Conservation (phyloP, 2,797 vertebrate genomes). For the Macropus fuliginosus region DNA sequence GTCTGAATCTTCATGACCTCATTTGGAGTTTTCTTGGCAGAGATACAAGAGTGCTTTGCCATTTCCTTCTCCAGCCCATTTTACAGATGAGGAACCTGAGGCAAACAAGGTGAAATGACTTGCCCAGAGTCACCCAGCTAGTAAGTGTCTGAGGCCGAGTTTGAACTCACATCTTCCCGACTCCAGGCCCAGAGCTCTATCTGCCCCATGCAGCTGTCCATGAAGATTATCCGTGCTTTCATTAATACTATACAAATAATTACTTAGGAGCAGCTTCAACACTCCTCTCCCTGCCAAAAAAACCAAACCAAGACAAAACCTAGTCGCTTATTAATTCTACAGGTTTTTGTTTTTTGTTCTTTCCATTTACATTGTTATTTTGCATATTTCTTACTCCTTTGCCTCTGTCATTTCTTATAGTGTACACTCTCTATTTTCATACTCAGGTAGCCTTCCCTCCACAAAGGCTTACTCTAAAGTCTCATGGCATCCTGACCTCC, state of each 20-base stretch:
- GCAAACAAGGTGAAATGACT: not conserved
- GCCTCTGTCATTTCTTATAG: not conserved
- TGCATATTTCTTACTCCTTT: not conserved
- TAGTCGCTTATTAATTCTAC: not conserved
- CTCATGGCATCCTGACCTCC: not conserved
- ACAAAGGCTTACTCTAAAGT: not conserved
- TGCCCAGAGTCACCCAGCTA: not conserved
- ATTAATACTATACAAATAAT: not conserved
- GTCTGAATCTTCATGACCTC: not conserved
- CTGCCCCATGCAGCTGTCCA: not conserved
- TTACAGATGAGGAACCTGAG: not conserved
- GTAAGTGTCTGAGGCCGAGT: not conserved
- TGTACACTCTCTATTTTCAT: not conserved
- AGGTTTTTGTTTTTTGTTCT: not conserved
- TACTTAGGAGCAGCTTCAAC: not conserved
- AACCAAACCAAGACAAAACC: too few relatives aligned
- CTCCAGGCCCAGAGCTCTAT: not conserved
- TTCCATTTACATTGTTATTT: not conserved
- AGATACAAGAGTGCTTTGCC: not conserved
- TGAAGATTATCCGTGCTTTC: not conserved
- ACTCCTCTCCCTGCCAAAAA: not conserved
- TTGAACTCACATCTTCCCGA: not conserved
- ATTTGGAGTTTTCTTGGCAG: not conserved
- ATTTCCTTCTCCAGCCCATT: not conserved
- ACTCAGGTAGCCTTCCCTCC: not conserved